Evolutionary conservation across 2,888 invertebrate species (phyloP).

Genomic region (Opisthograptis luteolata): DNA sequence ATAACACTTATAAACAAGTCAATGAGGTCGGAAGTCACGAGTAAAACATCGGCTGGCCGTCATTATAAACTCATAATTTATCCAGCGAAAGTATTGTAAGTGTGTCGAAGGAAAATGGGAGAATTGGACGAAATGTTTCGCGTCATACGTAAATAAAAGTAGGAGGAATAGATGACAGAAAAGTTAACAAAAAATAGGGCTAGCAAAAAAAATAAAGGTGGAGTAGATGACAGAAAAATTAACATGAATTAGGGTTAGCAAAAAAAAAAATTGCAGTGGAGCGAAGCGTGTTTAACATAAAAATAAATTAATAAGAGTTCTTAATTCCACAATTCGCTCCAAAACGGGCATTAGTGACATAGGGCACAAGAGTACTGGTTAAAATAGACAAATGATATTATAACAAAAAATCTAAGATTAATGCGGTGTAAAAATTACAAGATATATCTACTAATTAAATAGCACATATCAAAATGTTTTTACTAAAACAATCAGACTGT

Average conservation of each 20-base stretch:
- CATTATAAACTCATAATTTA: conserved; percentile 62
- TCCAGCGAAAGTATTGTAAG: conserved; percentile 55
- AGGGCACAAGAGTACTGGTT: too few relatives aligned
- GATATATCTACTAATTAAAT: too few relatives aligned
- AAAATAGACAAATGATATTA: too few relatives aligned
- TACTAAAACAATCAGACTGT: too few relatives aligned
- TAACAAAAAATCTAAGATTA: too few relatives aligned
- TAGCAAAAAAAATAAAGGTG: conserved; percentile 5
- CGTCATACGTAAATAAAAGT: conserved; percentile 17
- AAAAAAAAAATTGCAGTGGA: not conserved
- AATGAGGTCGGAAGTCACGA: conserved; percentile 54
- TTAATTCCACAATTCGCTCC: too few relatives aligned
- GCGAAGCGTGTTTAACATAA: too few relatives aligned
- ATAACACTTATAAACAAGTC: conserved; percentile 19
- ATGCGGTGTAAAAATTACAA: too few relatives aligned
- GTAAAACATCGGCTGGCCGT: conserved; percentile 55
- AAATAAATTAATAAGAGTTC: too few relatives aligned
- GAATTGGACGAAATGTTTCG: conserved; percentile 11
- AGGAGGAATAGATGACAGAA: conserved; percentile 9
- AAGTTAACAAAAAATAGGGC: conserved; percentile 2
- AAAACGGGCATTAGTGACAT: too few relatives aligned
- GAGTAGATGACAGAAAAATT: conserved; percentile 8
- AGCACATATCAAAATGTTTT: too few relatives aligned
- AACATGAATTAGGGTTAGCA: not conserved
- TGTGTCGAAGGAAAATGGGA: conserved; percentile 17